Base-by-base conservation (phyloP, 2,113 vertebrate species). In the human (Homo sapiens) region DNA sequence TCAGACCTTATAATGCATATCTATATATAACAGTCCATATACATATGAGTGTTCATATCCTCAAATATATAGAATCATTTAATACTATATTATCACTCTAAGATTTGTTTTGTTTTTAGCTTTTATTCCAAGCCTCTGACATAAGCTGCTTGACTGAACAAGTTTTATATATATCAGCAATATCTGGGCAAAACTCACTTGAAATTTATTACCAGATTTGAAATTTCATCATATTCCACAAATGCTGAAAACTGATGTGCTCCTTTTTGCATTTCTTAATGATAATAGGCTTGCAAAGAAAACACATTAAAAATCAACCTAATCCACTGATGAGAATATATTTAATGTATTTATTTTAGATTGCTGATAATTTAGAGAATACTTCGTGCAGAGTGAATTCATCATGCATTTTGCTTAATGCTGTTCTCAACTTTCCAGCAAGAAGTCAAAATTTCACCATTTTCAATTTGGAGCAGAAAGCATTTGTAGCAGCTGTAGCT, bases 261-360 rank as follows among this genome's bases (percentile, higher is more conserved):
- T 32, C 45, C 86, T 97, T 10, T 89, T 82, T 50, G 13, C 8
- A 79, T 8, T 96, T 94, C 40, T 96, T 98, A 97, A 89, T 97
- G 93, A 92, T 97, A 90, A 96, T 88, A 90, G 72, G 8, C 40
- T 96, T 97, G n/a, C 59, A 64, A 93, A 88, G 50, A 97, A 98
- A 98, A 98, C 23, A 76, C 78, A 97, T 98, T 96, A 98, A 88
- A 85, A 96, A 93, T 97, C 97, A 98, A 23, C 70, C 0, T 0
- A 88, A 94, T 97, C 89, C 94, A 68, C 87, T 97, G 97, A 96
- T 92, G 97, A 98, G 25, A 96, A 97, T 96, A 93, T 98, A 78
- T 96, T 98, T 98, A 93, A 92, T 96, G 93, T 98, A 98, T 98
- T 98, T 97, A 90, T 95, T 92, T 93, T 97, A 96, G 91, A 97